A percentile compares a stretch with the other conserved stretches of the same genome.
phyloP scores from a whole-genome alignment of 1,140 invertebrate species.

The Heliconius eleuchia region DNA sequence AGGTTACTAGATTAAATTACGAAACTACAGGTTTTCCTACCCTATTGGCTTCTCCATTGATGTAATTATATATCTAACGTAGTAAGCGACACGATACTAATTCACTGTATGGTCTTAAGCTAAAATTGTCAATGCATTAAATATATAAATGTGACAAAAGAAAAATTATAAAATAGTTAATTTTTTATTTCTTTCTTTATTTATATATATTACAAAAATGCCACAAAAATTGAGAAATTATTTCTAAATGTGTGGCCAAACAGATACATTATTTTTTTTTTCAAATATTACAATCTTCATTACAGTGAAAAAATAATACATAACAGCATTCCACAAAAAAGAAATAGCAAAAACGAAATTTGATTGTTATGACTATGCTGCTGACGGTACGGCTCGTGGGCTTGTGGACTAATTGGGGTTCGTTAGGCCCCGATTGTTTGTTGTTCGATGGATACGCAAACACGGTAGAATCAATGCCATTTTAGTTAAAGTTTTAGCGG shows the following conservation, averaged over 20 bases:
- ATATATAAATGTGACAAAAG: too few species aligned
- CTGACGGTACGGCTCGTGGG: constrained; percentile 25
- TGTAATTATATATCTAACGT: not conserved
- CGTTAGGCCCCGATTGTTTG: constrained; percentile 62
- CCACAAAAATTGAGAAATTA: too few species aligned
- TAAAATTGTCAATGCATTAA: not conserved
- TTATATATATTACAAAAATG: too few species aligned
- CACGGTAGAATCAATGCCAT: constrained; percentile 17
- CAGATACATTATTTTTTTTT: too few species aligned
- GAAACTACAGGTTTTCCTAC: not conserved
- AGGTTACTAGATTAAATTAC: not conserved
- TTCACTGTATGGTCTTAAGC: not conserved
- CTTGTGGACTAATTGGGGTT: constrained; percentile 58
- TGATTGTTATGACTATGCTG: constrained; percentile 14
- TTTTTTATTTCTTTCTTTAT: too few species aligned
- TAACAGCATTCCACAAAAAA: not conserved
- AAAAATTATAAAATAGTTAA: constrained; percentile 6
- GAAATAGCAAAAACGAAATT: not conserved
- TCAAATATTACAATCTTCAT: not conserved
- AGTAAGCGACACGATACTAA: not conserved
- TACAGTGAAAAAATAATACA: not conserved
- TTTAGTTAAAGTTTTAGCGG: constrained; percentile 9
- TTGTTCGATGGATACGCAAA: constrained; percentile 35
- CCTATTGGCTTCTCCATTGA: not conserved
- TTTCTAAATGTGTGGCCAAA: too few species aligned